phyloP scores from a whole-genome alignment of 2,797 vertebrate species.

The Hippopotamyrus pictus region DNA sequence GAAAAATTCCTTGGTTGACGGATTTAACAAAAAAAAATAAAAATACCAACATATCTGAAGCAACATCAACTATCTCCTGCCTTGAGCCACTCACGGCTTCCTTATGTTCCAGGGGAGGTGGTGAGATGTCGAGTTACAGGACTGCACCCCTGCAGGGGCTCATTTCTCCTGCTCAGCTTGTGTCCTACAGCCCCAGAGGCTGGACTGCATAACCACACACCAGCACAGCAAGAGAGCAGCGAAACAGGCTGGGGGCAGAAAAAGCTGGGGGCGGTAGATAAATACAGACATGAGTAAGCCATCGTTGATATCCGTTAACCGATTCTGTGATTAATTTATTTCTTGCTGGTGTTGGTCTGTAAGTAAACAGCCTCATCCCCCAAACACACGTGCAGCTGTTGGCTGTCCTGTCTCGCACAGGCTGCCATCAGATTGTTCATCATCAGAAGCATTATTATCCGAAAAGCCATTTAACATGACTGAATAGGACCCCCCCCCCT shows the following conservation, averaged over 20 bases:
- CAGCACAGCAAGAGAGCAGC: not conserved
- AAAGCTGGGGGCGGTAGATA: not conserved
- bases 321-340: not conserved
- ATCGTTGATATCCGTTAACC: not conserved
- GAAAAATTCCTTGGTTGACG: not conserved
- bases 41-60: not conserved
- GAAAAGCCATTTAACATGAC: not conserved
- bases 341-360: not conserved
- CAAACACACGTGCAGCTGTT: not conserved
- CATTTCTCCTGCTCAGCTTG: not conserved
- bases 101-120: not conserved
- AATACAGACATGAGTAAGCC: not conserved
- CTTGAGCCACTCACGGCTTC: not conserved
- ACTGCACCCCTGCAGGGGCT: not conserved
- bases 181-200: not conserved
- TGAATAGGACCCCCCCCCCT: not conserved
- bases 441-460: not conserved
- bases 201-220: not conserved
- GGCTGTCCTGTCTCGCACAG: not conserved
- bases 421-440: not conserved
- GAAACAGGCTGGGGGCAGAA: not conserved
- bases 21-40: not conserved
- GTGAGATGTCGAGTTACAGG: not conserved
- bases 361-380: not conserved
- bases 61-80: not conserved